These are phyloP conservation scores for Dusona sp. DNA, from an alignment of 2,888 invertebrate species.

Conservation along the genomic window DNA sequence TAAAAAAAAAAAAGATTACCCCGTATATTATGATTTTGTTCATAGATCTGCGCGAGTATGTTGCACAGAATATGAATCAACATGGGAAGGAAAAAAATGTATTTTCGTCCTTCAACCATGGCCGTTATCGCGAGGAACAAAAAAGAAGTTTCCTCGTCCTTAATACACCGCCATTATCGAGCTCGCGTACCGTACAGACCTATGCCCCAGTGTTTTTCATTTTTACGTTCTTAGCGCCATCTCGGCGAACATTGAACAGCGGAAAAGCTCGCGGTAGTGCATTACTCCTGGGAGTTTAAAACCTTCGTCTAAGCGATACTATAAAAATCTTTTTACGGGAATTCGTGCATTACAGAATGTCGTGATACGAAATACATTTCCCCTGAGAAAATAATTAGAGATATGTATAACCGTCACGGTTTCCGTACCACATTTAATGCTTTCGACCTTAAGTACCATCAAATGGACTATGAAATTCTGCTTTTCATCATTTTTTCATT, in stretches of 20 bases:
- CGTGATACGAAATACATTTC: slow-evolving; percentile 22
- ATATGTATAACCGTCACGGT: not conserved
- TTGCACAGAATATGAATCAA: not conserved
- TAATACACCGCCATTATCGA: slow-evolving; percentile 47
- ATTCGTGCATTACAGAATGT: slow-evolving; percentile 26
- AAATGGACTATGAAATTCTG: not conserved
- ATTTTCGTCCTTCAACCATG: slow-evolving; percentile 6
- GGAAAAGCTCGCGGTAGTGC: slow-evolving; percentile 37
- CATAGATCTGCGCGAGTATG: not conserved
- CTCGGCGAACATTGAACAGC: slow-evolving; percentile 42
- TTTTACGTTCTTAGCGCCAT: slow-evolving; percentile 50
- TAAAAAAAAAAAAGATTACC: no score
- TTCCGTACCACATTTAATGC: not conserved
- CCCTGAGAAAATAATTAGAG: slow-evolving; percentile 21
- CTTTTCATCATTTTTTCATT: not conserved
- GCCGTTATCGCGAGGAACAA: slow-evolving; percentile 22
- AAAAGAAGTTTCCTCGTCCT: slow-evolving; percentile 23
- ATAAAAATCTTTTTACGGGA: slow-evolving; percentile 40
- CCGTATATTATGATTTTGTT: not conserved
- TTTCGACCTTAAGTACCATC: slow-evolving; percentile 17
- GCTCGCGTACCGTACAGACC: slow-evolving; percentile 45
- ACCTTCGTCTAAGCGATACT: slow-evolving; percentile 7
- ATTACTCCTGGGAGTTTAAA: slow-evolving; percentile 45
- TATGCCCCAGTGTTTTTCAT: slow-evolving; percentile 38
- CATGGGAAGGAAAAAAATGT: slow-evolving; percentile 3